Conservation (phyloP, 2,797 vertebrate species). For the Sebastes cheni region DNA sequence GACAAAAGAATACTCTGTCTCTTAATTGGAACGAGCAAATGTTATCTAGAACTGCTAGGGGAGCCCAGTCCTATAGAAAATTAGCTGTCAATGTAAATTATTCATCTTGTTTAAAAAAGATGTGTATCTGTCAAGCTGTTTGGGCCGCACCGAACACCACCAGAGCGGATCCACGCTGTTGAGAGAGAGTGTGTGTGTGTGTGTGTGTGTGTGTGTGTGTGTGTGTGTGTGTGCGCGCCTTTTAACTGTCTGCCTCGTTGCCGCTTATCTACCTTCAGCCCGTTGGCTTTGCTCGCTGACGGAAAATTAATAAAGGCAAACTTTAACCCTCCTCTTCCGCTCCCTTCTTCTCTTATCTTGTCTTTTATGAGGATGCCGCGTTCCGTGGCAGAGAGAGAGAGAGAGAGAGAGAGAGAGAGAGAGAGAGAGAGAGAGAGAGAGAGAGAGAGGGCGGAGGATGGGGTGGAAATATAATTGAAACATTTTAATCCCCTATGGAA, state of each 20-base stretch:
- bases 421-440: not conserved
- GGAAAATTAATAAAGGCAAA: constrained; percentile 18
- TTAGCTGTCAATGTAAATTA: not conserved
- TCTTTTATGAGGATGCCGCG: constrained; percentile 5
- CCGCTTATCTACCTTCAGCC: constrained; percentile 19
- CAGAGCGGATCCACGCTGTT: not conserved
- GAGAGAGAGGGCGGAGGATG: too few relatives aligned
- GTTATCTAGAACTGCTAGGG: not conserved
- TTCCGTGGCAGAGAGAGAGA: not conserved
- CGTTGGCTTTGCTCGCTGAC: not conserved
- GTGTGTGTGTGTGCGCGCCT: not conserved
- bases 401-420: not conserved
- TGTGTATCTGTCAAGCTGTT: not conserved
- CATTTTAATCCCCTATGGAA: constrained; percentile 25
- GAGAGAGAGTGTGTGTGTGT: not conserved
- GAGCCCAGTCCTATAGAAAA: not conserved
- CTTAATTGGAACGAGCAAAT: constrained; percentile 3
- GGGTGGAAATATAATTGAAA: constrained; percentile 25
- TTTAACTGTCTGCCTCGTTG: constrained; percentile 21
- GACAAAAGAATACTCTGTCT: not conserved
- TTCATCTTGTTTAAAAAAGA: not conserved
- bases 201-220: not conserved
- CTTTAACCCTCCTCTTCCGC: not conserved
- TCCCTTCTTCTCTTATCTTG: not conserved
- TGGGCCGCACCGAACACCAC: not conserved